Evolutionary conservation across 2,113 vertebrate genomes (phyloP), one percentile per base, ranked within the genome.

Genomic region (Macquaria ambigua): DNA sequence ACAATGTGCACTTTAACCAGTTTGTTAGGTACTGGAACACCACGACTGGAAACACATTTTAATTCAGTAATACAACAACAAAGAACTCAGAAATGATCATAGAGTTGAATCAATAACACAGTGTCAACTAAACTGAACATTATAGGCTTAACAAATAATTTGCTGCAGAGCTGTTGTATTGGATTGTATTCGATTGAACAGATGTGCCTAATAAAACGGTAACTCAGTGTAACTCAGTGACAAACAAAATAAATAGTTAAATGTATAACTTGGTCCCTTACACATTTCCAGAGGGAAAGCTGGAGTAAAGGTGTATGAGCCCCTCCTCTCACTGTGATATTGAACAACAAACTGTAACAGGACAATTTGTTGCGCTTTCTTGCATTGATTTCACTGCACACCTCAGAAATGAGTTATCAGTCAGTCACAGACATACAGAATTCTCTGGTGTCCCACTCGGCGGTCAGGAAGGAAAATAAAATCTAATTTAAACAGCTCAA

Each of bases 401-500:
- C 39, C 73, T 74, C 31, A 75, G 68, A 87, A 85, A 75, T 78
- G 63, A 85, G 82, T 59, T 87, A 75, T 77, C 39, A 23, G 58
- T 77, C 52, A 25, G 39, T 75, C 46, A 80, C 68, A 86, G 81
- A 87, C 55, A 0, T 25, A 69, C 46, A 63, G 8, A 79, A 77
- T 2, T 76, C 1, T 87, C 84, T 73, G 81, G 74, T 56, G 84
- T 85, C 58, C 46, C 8, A 16, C 74, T 64, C 25, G 8, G 41
- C 23, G 20, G 62, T 67, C 46, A 37, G 59, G 23, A 31, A 25
- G 41, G 12, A 56, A 71, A 25, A 62, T 6, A 37, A 59, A 37
- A 87, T 74, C 43, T 6, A 70, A 81, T 84, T 53, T 71, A 53
- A 77, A 78, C 41, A 67, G 43, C n/a, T 75, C 50, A 64, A 25